These are phyloP conservation scores for Aphidius colemani DNA, from an alignment of 2,888 invertebrate species.

Conservation along the genomic window DNA sequence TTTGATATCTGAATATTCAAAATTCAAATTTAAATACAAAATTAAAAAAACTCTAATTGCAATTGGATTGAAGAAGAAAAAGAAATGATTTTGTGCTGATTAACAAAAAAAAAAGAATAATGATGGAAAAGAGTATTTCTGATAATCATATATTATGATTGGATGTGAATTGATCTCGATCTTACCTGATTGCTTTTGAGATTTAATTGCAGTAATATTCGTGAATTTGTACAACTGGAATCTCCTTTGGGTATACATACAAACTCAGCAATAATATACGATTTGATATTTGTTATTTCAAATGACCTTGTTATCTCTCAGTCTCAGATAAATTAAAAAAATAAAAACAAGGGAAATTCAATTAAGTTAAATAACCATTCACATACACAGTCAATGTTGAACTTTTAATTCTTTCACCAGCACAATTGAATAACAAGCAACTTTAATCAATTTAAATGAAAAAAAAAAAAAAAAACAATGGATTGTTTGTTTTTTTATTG, in stretches of 20 bases:
- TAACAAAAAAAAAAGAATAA: neutral
- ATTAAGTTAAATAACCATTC: neutral
- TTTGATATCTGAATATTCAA: neutral
- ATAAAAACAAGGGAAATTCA: neutral
- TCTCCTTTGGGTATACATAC: slow-evolving; percentile 5
- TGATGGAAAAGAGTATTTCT: too few relatives aligned
- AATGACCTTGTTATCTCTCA: too few relatives aligned
- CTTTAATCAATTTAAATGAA: too few relatives aligned
- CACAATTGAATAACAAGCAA: too few relatives aligned
- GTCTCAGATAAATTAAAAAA: neutral
- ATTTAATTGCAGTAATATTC: slow-evolving; percentile 36
- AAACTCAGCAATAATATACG: neutral
- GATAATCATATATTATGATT: too few relatives aligned
- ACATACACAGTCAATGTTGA: too few relatives aligned
- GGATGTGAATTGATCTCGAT: slow-evolving; percentile 23
- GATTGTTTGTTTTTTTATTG: too few relatives aligned
- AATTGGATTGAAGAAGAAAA: slow-evolving; percentile 5
- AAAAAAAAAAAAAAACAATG: too few relatives aligned
- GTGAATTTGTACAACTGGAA: slow-evolving; percentile 15
- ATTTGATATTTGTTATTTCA: too few relatives aligned
- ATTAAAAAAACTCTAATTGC: too few relatives aligned
- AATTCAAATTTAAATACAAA: too few relatives aligned
- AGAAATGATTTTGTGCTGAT: neutral
- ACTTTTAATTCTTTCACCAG: too few relatives aligned
- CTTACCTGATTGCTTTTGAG: slow-evolving; percentile 39